Conservation (phyloP, 2,888 invertebrate genomes). For the Xanthostigma xanthostigma region DNA sequence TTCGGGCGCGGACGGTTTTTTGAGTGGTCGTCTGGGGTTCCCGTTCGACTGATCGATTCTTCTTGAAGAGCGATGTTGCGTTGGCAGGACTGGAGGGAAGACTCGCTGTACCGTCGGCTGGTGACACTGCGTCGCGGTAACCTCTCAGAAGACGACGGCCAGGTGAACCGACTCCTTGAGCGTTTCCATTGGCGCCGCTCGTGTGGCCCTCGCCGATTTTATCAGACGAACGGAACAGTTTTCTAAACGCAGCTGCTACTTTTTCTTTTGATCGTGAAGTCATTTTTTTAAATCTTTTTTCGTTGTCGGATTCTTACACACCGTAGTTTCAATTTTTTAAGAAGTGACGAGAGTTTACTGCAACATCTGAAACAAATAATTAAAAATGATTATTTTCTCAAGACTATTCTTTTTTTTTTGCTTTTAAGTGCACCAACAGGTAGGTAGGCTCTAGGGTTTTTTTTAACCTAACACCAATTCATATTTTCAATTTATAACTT, state of each 20-base stretch:
- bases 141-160: conserved; percentile 24
- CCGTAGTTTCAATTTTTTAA: too few species aligned
- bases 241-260: conserved; percentile 64
- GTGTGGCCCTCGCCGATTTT: conserved; percentile 47
- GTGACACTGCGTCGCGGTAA: conserved; percentile 21
- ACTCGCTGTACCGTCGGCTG: conserved; percentile 29
- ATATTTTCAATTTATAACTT: too few species aligned
- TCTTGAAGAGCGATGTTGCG: conserved; percentile 25
- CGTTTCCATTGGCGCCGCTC: conserved; percentile 25
- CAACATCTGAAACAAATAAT: too few species aligned
- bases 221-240: conserved; percentile 58
- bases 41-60: conserved; percentile 21
- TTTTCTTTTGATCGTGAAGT: conserved; percentile 68
- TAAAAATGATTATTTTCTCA: too few species aligned
- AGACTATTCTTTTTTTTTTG: too few species aligned
- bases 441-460: too few species aligned
- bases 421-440: too few species aligned
- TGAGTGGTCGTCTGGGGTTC: conserved; percentile 33
- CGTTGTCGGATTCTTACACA: too few species aligned
- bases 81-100: conserved; percentile 34
- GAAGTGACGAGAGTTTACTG: too few species aligned
- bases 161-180: conserved; percentile 31
- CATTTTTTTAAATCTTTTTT: conserved; percentile 31
- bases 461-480: too few species aligned
- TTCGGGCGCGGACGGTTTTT: conserved; percentile 52